Percentiles rank a stretch among this genome's conserved stretches.
Evolutionary conservation across 2,113 vertebrate species (phyloP).

Genomic region (Leucosticte australis): DNA sequence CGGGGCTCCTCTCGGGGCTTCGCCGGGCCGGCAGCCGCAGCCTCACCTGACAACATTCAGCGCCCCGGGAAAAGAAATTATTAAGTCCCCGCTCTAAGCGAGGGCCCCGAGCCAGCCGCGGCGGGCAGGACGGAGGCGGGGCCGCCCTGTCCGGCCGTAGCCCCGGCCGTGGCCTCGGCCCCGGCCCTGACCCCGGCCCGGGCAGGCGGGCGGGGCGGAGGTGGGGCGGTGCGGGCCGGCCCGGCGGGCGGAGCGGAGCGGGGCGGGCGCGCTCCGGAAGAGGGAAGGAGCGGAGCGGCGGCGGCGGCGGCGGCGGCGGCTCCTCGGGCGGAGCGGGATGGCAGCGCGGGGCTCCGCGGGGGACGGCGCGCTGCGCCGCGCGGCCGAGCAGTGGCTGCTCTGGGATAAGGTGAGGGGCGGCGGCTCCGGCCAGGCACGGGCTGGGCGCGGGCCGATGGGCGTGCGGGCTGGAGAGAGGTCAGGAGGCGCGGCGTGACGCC

Average conservation of each 20-base stretch:
- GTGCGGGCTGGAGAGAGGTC: neutral
- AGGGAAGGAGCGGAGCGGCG: neutral
- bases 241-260: neutral
- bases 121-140: neutral
- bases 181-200: neutral
- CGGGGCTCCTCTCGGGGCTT: neutral
- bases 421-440: neutral
- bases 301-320: no score
- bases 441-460: neutral
- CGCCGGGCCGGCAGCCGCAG: neutral
- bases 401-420: conserved; percentile 82
- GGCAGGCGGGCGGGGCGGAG: neutral
- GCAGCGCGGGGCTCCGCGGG: neutral
- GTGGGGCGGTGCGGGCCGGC: no score
- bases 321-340: neutral
- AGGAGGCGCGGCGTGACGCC: neutral
- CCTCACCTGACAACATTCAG: neutral
- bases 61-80: rapidly evolving
- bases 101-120: neutral
- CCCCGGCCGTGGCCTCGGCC: neutral
- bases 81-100: rapidly evolving
- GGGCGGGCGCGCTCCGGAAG: neutral
- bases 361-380: conserved; percentile 54
- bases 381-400: conserved; percentile 80
- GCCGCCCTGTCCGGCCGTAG: neutral